Base-by-base conservation (phyloP, 2,797 vertebrate genomes). In the Peromyscus aztecus region DNA sequence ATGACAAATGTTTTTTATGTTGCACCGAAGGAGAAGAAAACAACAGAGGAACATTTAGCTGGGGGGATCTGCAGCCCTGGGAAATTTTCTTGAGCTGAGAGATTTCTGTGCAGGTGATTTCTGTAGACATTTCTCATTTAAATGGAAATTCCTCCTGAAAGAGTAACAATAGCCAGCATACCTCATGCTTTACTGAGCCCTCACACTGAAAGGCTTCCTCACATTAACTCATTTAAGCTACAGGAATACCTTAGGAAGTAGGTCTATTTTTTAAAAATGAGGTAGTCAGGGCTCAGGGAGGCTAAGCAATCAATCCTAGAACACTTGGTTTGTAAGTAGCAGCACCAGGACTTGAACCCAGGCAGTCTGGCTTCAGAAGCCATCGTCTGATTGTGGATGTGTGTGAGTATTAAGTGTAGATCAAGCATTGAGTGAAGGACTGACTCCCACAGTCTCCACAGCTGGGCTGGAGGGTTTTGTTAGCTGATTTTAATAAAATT, bases 41-140 rank as follows among this genome's bases (percentile, higher is more conserved):
- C 90, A 96, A 87, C 69, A 40, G 43, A 77, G 67, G 83, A 57
- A 89, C 69, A 75, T 85, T 89, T 94, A 90, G 91, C 0, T 0
- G 21, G 65, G 29, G 84, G 78, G 63, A 31, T 61, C 75, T 17
- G 59, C 90, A 84, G 90, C 88, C n/a, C 46, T 34, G 95, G 55
- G 88, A 95, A 92, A 89, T 91, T 89, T 95, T 46, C 95, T 97
- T 95, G 92, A 96, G 96, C 83, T 94, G 77, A 83, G 92, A 94
- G 84, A 95, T 97, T 97, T 97, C 90, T 67, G 57, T 31, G 89
- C 37, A 94, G 88, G 81, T 61, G 40, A 94, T 94, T 78, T 94
- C 90, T 90, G 69, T 23, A 93, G 96, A 92, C 82, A 61, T 80
- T 97, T 97, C 93, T 98, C 88, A 96, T 96, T 94, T 96, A 96